phyloP scores from a whole-genome alignment of 1,140 invertebrate genomes.

The Elysia chlorotica region DNA sequence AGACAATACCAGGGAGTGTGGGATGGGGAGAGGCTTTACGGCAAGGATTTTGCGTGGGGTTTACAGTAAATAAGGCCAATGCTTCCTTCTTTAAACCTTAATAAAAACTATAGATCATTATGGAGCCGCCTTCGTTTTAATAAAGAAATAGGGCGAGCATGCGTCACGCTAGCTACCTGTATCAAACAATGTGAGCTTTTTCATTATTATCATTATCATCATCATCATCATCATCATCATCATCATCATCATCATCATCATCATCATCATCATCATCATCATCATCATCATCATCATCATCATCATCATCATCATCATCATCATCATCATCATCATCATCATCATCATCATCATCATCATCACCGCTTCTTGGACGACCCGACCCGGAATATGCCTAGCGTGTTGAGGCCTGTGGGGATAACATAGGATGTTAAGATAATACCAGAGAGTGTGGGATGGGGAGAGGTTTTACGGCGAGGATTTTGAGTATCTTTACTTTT shows the following conservation, averaged over 20 bases:
- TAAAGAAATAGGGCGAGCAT: no score
- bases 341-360: neutral
- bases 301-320: neutral
- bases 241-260: neutral
- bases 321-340: neutral
- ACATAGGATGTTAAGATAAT: no score
- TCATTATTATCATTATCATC: no score
- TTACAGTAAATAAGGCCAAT: no score
- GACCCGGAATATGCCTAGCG: slow-evolving; percentile 86
- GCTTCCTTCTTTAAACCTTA: no score
- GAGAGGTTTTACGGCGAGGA: neutral
- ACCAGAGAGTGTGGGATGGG: neutral
- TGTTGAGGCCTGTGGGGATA: slow-evolving; percentile 73
- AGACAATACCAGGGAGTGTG: neutral
- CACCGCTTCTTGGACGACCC: slow-evolving; percentile 73
- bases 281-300: neutral
- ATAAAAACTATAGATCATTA: no score
- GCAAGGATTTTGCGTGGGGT: no score
- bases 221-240: no score
- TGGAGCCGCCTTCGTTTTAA: no score
- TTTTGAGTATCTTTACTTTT: no score
- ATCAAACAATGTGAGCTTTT: no score
- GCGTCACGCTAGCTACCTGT: no score
- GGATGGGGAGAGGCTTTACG: neutral
- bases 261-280: neutral